Base-by-base conservation (phyloP, 2,888 invertebrate genomes). In the Vandiemenella viatica region DNA sequence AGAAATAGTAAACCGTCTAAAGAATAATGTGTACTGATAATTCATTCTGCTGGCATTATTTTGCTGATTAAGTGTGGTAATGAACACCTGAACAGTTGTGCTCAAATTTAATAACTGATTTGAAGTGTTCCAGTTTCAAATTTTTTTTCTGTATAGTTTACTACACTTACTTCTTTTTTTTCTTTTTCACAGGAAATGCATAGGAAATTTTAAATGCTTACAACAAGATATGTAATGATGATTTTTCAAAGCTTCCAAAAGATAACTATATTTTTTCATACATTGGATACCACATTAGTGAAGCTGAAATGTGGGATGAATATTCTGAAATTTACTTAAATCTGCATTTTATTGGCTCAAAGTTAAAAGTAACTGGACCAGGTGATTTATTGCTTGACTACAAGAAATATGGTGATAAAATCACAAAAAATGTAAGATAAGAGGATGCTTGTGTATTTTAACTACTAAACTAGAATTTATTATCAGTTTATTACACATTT, bases 211-310 rank as follows among this genome's bases (percentile, higher is more conserved):
- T 84, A 4, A 67, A 70, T 15, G 74, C 72, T 46, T 83, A 82
- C 59, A 60, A 67, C 13, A 68, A 68, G 52, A 64, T 64, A 16
- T 74, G 72, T 42, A 59, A 65, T 0, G 62, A 65, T 6, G 69
- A 74, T 56, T 72, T 72, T 20, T 68, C 75, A 1, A 72, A 76
- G 50, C 69, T 84, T 16, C 75, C 77, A 0, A 72, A 80, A 53
- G 83, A 84, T 59, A 80, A 80, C 43, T 85, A 85, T 59, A 80
- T 82, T 57, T 77, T 76, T 10, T 79, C 74, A 26, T 82, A 80
- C 59, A 72, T 84, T 45, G 83, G 81, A 1, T 77, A 83, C 59
- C 84, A 84, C 63, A 67, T 84, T 50, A 68, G 72, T 50, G 65
- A 73, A 55, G 77, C 80, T 2, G 63, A 68, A 21, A 43, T 49